Evolutionary conservation across 2,888 invertebrate genomes (phyloP).

Genomic region (Plagiodera versicolora): DNA sequence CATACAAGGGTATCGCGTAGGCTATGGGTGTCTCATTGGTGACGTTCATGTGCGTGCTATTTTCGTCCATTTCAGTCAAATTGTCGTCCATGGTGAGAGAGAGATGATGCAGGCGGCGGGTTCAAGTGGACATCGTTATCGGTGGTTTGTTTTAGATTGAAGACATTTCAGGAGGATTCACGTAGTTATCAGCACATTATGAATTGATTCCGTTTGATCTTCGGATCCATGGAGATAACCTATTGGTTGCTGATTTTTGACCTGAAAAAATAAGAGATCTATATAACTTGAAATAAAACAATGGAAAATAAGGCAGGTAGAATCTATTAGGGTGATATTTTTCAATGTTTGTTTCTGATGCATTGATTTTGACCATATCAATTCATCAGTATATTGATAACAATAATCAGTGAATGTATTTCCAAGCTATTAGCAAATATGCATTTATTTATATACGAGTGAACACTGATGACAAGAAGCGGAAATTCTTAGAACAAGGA

Average conservation of each 20-base stretch:
- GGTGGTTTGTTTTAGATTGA: neutral
- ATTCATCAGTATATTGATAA: too few relatives aligned
- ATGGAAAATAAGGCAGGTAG: too few relatives aligned
- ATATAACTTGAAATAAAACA: too few relatives aligned
- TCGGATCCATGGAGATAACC: neutral
- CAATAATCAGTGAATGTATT: too few relatives aligned
- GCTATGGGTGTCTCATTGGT: conserved; percentile 68
- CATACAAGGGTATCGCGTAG: conserved; percentile 73
- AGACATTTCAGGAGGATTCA: neutral
- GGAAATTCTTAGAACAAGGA: too few relatives aligned
- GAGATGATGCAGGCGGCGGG: too few relatives aligned
- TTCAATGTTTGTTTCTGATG: too few relatives aligned
- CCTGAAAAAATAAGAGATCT: neutral
- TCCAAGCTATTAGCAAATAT: too few relatives aligned
- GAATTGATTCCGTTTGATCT: neutral
- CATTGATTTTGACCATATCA: too few relatives aligned
- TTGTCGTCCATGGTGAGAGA: neutral
- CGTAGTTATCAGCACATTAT: neutral
- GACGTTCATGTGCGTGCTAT: conserved; percentile 60
- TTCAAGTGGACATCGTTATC: neutral
- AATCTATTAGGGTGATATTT: too few relatives aligned
- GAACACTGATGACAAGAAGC: too few relatives aligned
- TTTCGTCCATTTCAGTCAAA: neutral
- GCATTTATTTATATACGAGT: too few relatives aligned
- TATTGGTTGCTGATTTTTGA: neutral